Conservation (phyloP, 2,113 vertebrate species). For the Heterotilapia buettikoferi region DNA sequence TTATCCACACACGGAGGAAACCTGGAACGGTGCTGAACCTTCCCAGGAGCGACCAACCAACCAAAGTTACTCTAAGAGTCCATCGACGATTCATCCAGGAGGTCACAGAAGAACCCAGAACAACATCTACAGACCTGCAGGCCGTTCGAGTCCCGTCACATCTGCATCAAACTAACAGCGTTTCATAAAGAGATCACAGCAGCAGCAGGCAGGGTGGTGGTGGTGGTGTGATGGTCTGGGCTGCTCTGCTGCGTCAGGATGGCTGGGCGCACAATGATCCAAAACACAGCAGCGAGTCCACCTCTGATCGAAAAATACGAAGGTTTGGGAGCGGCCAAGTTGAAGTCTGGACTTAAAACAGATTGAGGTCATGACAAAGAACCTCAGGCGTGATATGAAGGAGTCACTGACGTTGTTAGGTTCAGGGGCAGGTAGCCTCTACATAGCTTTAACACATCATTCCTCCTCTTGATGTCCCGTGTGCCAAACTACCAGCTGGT, state of each 20-base stretch:
- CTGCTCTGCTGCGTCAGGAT: too few relatives aligned
- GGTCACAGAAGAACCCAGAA: too few relatives aligned
- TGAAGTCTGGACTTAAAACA: neutral
- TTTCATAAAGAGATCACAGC: too few relatives aligned
- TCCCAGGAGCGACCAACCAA: neutral
- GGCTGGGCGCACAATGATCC: too few relatives aligned
- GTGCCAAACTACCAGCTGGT: neutral
- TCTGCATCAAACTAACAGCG: too few relatives aligned
- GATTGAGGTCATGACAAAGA: neutral
- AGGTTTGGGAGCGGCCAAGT: accelerated
- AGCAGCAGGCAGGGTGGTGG: too few relatives aligned
- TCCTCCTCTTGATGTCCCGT: neutral
- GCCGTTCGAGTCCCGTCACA: too few relatives aligned
- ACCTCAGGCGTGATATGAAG: neutral
- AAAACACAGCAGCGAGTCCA: too few relatives aligned
- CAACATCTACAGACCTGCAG: too few relatives aligned
- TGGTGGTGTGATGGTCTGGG: too few relatives aligned
- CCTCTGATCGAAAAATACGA: accelerated
- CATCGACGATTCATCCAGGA: too few relatives aligned
- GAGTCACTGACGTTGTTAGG: accelerated
- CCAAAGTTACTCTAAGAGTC: too few relatives aligned
- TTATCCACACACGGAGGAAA: neutral
- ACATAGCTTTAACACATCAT: neutral
- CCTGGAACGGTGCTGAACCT: neutral
- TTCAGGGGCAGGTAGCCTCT: neutral